Evolutionary conservation across 2,113 vertebrate genomes (phyloP).

Genomic region (Butastur rufipennis): DNA sequence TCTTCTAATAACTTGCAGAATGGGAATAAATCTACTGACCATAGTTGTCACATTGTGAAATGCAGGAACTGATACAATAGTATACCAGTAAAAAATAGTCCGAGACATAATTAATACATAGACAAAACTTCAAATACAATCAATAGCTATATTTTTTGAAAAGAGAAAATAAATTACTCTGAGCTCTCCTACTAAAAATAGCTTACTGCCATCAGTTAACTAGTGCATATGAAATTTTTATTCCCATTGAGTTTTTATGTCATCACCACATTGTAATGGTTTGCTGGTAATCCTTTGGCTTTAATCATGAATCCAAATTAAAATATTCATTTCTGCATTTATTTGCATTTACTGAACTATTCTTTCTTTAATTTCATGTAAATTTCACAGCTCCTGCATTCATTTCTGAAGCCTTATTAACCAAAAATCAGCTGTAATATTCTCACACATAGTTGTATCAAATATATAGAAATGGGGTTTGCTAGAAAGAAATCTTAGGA

Average conservation of each 20-base stretch:
- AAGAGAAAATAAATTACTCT: slow-evolving; percentile 58
- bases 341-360: slow-evolving; percentile 75
- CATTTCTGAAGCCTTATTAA: slow-evolving; percentile 56
- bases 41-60: background rate
- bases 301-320: slow-evolving; percentile 74
- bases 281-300: slow-evolving; percentile 64
- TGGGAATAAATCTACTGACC: slow-evolving; percentile 22
- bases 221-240: slow-evolving; percentile 53
- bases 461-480: background rate
- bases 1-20: slow-evolving; percentile 38
- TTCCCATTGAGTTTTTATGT: slow-evolving; percentile 68
- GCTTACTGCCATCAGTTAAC: slow-evolving; percentile 55
- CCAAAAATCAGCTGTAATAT: slow-evolving; percentile 60
- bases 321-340: slow-evolving; percentile 76
- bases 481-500: background rate
- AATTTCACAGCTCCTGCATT: slow-evolving; percentile 69
- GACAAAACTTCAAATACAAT: slow-evolving; percentile 55
- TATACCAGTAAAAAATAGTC: slow-evolving; percentile 33
- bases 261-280: slow-evolving; percentile 65
- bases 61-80: background rate
- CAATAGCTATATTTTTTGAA: slow-evolving; percentile 41
- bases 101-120: slow-evolving; percentile 30
- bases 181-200: slow-evolving; percentile 68
- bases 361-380: slow-evolving; percentile 77
- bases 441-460: background rate